Conservation (phyloP, 2,797 vertebrate species). For the Helicolenus hilgendorfi region DNA sequence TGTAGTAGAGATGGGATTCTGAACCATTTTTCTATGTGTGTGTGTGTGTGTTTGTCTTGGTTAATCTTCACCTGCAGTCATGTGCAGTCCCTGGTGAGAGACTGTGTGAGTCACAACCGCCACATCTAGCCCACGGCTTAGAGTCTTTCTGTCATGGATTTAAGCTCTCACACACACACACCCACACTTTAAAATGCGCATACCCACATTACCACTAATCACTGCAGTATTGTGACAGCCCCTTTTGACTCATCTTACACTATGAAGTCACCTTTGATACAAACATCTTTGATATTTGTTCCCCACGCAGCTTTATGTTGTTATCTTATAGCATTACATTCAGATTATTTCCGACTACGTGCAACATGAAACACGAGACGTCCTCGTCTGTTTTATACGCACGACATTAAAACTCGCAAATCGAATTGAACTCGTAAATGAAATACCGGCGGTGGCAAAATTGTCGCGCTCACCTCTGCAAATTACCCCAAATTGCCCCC, state of each 20-base stretch:
- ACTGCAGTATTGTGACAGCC: background rate
- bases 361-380: background rate
- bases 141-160: constrained; percentile 51
- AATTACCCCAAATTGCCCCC: constrained; percentile 61
- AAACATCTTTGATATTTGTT: background rate
- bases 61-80: constrained; percentile 73
- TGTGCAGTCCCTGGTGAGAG: constrained; percentile 56
- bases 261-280: constrained; percentile 24
- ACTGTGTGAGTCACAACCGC: constrained; percentile 53
- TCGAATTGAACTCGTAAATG: constrained; percentile 20
- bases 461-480: constrained; percentile 57
- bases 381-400: background rate
- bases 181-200: background rate
- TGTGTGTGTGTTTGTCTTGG: constrained; percentile 21
- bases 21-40: background rate
- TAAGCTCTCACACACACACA: background rate
- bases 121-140: constrained; percentile 54
- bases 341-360: background rate
- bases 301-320: background rate
- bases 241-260: constrained; percentile 10
- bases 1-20: constrained; percentile 1
- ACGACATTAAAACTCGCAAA: background rate
- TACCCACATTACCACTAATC: constrained; percentile 10
- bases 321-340: background rate
- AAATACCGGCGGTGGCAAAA: constrained; percentile 19